Conservation (phyloP, 2,113 vertebrate genomes). For the Pseudonaja textilis region DNA sequence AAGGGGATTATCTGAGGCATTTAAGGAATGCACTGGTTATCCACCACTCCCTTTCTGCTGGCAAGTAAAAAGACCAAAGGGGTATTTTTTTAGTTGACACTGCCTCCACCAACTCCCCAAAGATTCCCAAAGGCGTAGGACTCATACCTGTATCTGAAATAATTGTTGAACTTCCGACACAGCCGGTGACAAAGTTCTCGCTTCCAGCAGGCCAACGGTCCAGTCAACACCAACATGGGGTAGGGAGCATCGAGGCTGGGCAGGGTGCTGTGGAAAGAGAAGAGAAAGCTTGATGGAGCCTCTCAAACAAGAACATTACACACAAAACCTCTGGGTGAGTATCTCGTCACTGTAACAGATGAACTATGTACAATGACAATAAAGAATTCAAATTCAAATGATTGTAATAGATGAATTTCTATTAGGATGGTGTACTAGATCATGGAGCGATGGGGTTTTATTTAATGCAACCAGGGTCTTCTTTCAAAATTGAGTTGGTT, state of each 20-base stretch:
- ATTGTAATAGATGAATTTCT: not conserved
- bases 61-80: too few relatives aligned
- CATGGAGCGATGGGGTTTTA: not conserved
- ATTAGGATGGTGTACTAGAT: not conserved
- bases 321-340: not conserved
- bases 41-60: too few relatives aligned
- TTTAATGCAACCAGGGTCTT: too few relatives aligned
- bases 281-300: not conserved
- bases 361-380: not conserved
- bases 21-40: too few relatives aligned
- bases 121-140: not conserved
- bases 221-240: slow-evolving; percentile 86
- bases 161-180: slow-evolving; percentile 81
- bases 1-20: too few relatives aligned
- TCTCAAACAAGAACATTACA: not conserved
- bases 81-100: too few relatives aligned
- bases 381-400: too few relatives aligned
- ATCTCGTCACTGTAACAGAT: too few relatives aligned
- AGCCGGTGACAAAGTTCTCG: slow-evolving; percentile 82
- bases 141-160: slow-evolving; percentile 82
- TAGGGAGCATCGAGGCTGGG: slow-evolving; percentile 77
- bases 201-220: slow-evolving; percentile 85
- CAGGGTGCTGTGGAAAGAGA: slow-evolving; percentile 75
- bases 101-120: not conserved
- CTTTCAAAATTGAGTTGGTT: not conserved